phyloP scores from a whole-genome alignment of 2,888 invertebrate genomes.

The Eumerus sabulonum region DNA sequence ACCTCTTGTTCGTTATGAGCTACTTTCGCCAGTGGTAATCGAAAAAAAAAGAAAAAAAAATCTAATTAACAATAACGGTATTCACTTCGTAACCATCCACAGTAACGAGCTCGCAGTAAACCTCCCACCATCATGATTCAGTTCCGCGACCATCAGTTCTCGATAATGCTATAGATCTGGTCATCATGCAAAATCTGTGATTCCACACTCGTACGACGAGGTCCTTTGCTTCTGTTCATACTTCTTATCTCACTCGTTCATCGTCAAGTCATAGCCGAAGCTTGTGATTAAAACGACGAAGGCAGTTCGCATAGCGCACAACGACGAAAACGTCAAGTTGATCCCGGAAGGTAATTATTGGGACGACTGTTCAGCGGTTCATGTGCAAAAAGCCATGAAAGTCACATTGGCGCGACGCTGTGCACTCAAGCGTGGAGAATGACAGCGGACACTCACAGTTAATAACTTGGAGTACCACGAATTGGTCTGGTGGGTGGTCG shows the following conservation, averaged over 20 bases:
- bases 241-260: slow-evolving; percentile 10
- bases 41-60: no score
- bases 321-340: neutral
- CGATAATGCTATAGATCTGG: slow-evolving; percentile 35
- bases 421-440: slow-evolving; percentile 15
- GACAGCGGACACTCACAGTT: slow-evolving; percentile 21
- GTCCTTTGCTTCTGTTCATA: neutral
- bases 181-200: slow-evolving; percentile 36
- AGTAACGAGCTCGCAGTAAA: no score
- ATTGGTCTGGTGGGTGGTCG: slow-evolving; percentile 22
- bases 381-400: slow-evolving; percentile 45
- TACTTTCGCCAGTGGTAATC: no score
- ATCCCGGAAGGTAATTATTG: slow-evolving; percentile 39
- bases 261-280: slow-evolving; percentile 14
- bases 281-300: slow-evolving; percentile 38
- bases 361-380: neutral
- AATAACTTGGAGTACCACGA: slow-evolving; percentile 27
- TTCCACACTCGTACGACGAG: slow-evolving; percentile 12
- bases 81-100: no score
- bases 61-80: no score
- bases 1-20: no score
- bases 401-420: slow-evolving; percentile 32
- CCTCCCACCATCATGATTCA: no score
- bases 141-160: slow-evolving; percentile 2
- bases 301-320: slow-evolving; percentile 22